phyloP scores from a whole-genome alignment of 2,113 vertebrate species.

The Psilopsiagon aurifrons region DNA sequence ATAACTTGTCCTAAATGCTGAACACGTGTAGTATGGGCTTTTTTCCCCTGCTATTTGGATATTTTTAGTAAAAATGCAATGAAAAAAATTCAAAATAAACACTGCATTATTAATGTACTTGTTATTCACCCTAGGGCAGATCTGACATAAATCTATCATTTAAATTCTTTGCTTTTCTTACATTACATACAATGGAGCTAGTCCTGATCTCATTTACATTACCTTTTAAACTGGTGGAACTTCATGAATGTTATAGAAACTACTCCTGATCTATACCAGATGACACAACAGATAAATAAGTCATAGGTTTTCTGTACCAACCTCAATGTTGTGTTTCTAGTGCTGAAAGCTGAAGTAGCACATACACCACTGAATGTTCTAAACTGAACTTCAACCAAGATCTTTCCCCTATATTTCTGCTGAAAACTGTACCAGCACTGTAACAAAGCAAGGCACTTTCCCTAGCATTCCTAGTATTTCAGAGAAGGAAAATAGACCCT shows the following conservation, averaged over 20 bases:
- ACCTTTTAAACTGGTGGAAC: background rate
- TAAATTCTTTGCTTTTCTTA: conserved; percentile 72
- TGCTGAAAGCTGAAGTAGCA: background rate
- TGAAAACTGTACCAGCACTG: rapidly evolving
- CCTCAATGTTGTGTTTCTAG: conserved; percentile 18
- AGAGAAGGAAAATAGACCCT: conserved; percentile 3
- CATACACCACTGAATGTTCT: conserved; percentile 36
- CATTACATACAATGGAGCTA: conserved; percentile 5
- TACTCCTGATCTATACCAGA: background rate
- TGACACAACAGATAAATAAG: background rate
- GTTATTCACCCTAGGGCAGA: conserved; percentile 67
- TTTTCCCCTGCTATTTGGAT: conserved; percentile 37
- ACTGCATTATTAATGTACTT: conserved; percentile 79
- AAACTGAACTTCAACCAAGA: conserved; percentile 2
- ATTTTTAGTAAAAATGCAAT: conserved; percentile 78
- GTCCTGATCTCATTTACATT: background rate
- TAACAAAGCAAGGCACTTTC: conserved; percentile 10
- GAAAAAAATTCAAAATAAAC: conserved; percentile 82
- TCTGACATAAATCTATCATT: conserved; percentile 74
- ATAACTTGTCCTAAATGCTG: conserved; percentile 63
- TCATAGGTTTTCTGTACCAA: background rate
- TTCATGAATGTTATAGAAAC: background rate
- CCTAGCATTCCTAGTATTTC: background rate
- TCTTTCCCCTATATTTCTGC: background rate
- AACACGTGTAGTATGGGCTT: conserved; percentile 13